Evolutionary conservation across 2,797 vertebrate species (phyloP), one percentile per base, ranked within the genome.

Genomic region (Eremophila alpestris): DNA sequence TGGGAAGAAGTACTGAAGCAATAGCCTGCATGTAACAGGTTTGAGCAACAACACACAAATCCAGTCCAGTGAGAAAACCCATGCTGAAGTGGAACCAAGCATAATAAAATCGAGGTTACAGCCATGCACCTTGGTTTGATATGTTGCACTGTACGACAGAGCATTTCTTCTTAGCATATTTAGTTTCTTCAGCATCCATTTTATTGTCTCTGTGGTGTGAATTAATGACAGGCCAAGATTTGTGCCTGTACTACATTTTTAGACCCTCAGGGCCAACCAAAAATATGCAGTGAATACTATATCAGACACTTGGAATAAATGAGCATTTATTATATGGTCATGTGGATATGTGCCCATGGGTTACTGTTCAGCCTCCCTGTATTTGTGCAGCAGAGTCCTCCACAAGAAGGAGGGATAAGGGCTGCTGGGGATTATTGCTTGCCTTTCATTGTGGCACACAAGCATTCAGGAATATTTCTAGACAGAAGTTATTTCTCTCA

Each of bases 1-100:
- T 65, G 55, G 80, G 77, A 90, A 65, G 65, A 74, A 71, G 58
- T 18, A 48, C 43, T 56, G 52, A 85, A 94, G 93, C 9, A 69
- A 68, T 11, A 40, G 22, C 7, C 18, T 79, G 36, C 2, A 7
- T 62, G 11, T 63, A 51, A 64, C 12, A 54, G 38, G 43, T 75
- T 60, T 81, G 27, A 75, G 32, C 18, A 78, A 12, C 49, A 56
- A 29, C 20, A 45, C 30, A 36, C 4, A 93, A 80, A 89, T 64
- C 6, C 64, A 80, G 51, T 13, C 16, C 12, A 4, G 23, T 83
- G 78, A 92, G 93, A 87, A 93, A 90, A 79, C 23, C 55, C 55
- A 59, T 0, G 0, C 34, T 87, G 68, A 34, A 63, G 19, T 63
- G 49, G 70, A 90, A 87, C 5, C 29, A 79, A 84, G 16, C 2